Evolutionary conservation across 2,797 vertebrate species (phyloP).

Genomic region (Astyanax mexicanus): DNA sequence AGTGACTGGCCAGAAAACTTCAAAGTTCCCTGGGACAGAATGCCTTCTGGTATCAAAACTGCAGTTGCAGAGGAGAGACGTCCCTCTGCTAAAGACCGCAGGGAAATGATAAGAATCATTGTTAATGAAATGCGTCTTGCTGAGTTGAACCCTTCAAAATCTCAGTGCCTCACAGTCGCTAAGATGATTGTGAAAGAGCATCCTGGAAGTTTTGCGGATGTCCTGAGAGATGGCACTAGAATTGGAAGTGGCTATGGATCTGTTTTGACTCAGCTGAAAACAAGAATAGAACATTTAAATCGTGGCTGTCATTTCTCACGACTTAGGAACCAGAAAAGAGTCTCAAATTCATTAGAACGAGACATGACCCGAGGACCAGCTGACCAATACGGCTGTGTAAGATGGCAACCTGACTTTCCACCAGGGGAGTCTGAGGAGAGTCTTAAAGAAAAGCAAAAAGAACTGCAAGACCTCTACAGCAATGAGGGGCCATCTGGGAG

Average conservation of each 20-base stretch:
- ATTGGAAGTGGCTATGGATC: slow-evolving; percentile 35
- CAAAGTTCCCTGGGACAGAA: slow-evolving; percentile 36
- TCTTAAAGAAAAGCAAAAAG: slow-evolving; percentile 12
- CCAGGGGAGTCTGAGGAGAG: background rate
- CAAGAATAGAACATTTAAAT: too few species aligned
- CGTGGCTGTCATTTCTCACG: too few species aligned
- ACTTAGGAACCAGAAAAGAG: too few species aligned
- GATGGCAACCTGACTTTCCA: too few species aligned
- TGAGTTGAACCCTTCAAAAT: slow-evolving; percentile 42
- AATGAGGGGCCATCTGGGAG: slow-evolving; percentile 33
- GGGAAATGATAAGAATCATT: slow-evolving; percentile 39
- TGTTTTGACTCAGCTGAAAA: slow-evolving; percentile 35
- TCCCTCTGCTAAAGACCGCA: slow-evolving; percentile 10
- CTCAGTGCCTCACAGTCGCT: slow-evolving; percentile 34
- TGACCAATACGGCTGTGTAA: too few species aligned
- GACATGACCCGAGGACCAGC: too few species aligned
- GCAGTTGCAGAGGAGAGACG: slow-evolving; percentile 14
- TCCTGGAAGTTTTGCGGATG: slow-evolving; percentile 26
- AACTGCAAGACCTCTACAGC: slow-evolving; percentile 32
- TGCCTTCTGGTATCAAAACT: slow-evolving; percentile 31
- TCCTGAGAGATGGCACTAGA: slow-evolving; percentile 27
- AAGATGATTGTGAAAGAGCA: slow-evolving; percentile 44
- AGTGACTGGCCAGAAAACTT: slow-evolving; percentile 47
- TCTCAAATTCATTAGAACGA: too few species aligned
- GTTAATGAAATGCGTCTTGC: slow-evolving; percentile 35